phyloP scores from a whole-genome alignment of 2,113 vertebrate species.

The Uropsilus gracilis region DNA sequence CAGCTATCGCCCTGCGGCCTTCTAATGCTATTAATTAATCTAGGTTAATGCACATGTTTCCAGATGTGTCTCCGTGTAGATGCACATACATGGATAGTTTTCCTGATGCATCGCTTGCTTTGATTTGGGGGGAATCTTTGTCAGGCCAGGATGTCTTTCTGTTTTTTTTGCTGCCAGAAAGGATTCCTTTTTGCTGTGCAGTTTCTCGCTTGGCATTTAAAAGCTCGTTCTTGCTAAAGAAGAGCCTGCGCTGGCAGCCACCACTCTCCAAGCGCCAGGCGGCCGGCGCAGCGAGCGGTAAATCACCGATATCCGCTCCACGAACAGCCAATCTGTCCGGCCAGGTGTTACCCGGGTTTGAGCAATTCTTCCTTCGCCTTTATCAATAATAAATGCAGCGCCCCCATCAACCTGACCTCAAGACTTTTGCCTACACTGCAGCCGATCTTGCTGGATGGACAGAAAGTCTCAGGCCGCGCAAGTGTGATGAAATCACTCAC shows the following conservation, averaged over 20 bases:
- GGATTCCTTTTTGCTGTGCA: neutral
- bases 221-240: neutral
- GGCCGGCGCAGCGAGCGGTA: too few relatives aligned
- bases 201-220: neutral
- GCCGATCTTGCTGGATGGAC: conserved; percentile 45
- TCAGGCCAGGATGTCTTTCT: neutral
- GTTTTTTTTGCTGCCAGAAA: too few relatives aligned
- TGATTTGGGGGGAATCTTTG: neutral
- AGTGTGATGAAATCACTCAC: neutral
- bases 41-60: too few relatives aligned
- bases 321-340: accelerated
- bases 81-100: neutral
- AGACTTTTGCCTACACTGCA: conserved; percentile 48
- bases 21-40: neutral
- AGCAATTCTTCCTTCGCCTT: neutral
- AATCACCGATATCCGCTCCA: neutral
- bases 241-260: too few relatives aligned
- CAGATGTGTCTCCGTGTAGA: too few relatives aligned
- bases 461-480: neutral
- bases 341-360: neutral
- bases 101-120: neutral
- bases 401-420: conserved; percentile 4
- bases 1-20: neutral
- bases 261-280: accelerated
- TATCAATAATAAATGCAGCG: conserved; percentile 48